A percentile compares a stretch with the other conserved stretches of the same genome.
phyloP scores from a whole-genome alignment of 2,113 vertebrate species.

The Reinhardtius hippoglossoides region DNA sequence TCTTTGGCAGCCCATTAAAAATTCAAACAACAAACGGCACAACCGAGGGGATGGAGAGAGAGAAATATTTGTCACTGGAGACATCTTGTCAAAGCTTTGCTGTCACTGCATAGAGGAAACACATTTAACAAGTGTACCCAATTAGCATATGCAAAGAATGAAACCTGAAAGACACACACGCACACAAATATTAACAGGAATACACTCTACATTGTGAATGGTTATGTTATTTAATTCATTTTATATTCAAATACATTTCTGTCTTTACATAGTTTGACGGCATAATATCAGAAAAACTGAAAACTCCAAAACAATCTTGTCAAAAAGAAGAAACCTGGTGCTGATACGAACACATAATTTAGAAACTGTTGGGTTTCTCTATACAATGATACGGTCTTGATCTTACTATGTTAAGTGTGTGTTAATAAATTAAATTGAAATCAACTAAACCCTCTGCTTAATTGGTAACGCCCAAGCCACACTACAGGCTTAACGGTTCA shows the following conservation, averaged over 20 bases:
- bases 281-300: not conserved
- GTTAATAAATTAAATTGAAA: constrained; percentile 11
- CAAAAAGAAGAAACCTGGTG: too few species aligned
- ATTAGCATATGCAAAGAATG: constrained; percentile 45
- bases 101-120: constrained; percentile 20
- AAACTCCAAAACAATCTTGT: not conserved
- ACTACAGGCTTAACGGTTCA: not conserved
- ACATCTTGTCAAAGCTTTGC: constrained; percentile 30
- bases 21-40: constrained; percentile 47
- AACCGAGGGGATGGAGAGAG: constrained; percentile 28
- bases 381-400: too few species aligned
- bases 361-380: too few species aligned
- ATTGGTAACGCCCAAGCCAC: not conserved
- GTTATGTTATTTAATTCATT: too few species aligned
- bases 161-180: not conserved
- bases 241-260: not conserved
- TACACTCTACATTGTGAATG: not conserved
- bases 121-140: constrained; percentile 36
- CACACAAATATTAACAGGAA: constrained; percentile 2
- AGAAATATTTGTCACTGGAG: constrained; percentile 47
- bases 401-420: too few species aligned
- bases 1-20: constrained; percentile 57
- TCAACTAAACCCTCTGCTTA: not conserved
- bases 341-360: not conserved
- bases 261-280: not conserved